A percentile compares a stretch with the other conserved stretches of the same genome.
phyloP scores from a whole-genome alignment of 2,113 vertebrate genomes.

The Melanocharis versteri region DNA sequence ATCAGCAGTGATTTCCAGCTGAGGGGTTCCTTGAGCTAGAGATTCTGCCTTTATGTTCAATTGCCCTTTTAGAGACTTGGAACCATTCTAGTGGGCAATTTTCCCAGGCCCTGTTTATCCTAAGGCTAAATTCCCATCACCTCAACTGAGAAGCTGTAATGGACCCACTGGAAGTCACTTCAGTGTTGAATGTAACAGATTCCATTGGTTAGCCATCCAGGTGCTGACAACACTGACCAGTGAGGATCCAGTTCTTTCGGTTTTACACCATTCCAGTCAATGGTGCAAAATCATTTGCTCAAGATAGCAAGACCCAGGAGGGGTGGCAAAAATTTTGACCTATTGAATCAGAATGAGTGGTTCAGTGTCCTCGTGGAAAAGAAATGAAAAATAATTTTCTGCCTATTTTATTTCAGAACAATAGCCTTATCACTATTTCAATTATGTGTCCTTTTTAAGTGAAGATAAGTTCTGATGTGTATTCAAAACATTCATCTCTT shows the following conservation, averaged over 20 bases:
- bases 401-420: neutral
- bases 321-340: neutral
- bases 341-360: neutral
- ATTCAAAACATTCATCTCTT: neutral
- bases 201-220: neutral
- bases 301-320: neutral
- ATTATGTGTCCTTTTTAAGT: neutral
- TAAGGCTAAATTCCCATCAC: neutral
- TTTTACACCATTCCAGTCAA: neutral
- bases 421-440: neutral
- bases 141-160: neutral
- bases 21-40: neutral
- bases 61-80: neutral
- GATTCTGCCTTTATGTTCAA: neutral
- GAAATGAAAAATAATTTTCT: neutral
- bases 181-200: neutral
- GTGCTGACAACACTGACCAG: neutral
- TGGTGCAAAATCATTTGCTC: neutral
- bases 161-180: neutral
- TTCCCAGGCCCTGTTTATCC: neutral
- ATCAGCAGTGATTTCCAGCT: neutral
- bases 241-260: neutral
- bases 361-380: neutral
- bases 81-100: neutral
- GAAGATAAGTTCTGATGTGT: neutral